These are phyloP conservation scores for Hephaestus fuliginosus DNA, from an alignment of 2,797 vertebrate genomes.

Conservation along the genomic window DNA sequence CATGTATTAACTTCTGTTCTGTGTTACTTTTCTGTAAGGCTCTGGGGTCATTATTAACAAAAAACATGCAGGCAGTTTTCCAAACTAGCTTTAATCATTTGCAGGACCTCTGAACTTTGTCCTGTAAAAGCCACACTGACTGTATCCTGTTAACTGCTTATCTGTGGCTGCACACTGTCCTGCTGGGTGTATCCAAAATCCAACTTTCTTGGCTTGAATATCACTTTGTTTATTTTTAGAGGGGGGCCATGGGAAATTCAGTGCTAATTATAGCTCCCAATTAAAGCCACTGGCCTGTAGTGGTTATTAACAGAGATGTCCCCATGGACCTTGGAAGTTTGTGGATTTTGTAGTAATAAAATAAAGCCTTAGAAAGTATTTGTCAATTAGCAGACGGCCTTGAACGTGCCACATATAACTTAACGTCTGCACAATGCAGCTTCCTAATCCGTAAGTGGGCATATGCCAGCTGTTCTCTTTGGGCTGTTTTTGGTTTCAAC, in stretches of 20 bases:
- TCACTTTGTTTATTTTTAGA: constrained; percentile 17
- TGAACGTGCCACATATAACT: constrained; percentile 28
- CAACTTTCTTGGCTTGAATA: constrained; percentile 5
- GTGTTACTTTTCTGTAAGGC: background rate
- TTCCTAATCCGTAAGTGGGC: constrained; percentile 44
- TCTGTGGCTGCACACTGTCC: constrained; percentile 15
- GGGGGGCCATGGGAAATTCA: constrained; percentile 49
- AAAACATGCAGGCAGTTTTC: background rate
- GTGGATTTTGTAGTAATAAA: constrained; percentile 38
- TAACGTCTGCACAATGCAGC: background rate
- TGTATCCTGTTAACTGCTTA: background rate
- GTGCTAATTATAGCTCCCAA: constrained; percentile 70
- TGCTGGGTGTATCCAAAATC: constrained; percentile 12
- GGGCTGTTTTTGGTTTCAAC: constrained; percentile 20
- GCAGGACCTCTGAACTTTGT: constrained; percentile 75
- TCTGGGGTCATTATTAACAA: background rate
- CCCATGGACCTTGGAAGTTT: constrained; percentile 71
- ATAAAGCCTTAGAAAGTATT: constrained; percentile 39
- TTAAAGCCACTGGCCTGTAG: constrained; percentile 67
- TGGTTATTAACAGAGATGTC: constrained; percentile 57
- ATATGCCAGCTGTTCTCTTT: constrained; percentile 17
- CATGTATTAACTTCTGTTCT: background rate
- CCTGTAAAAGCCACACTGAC: constrained; percentile 31
- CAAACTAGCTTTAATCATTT: constrained; percentile 68
- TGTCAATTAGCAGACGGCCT: constrained; percentile 44